A percentile compares a stretch with the other conserved stretches of the same genome.
Conservation (phyloP, 2,888 invertebrate genomes). For the Pediacus dermestoides region DNA sequence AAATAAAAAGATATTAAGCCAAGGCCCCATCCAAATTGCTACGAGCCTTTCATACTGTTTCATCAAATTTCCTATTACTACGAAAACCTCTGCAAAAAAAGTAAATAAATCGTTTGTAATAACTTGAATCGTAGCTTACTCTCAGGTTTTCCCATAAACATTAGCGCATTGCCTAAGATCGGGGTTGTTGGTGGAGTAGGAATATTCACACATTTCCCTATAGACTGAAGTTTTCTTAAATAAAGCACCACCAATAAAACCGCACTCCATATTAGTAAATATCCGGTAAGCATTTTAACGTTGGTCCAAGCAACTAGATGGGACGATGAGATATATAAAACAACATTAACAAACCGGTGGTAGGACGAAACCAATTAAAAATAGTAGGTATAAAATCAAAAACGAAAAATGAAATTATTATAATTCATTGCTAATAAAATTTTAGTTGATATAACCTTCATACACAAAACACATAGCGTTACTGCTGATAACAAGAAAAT, state of each 20-base stretch:
- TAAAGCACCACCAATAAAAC: not conserved
- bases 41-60: slow-evolving; percentile 21
- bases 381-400: no score
- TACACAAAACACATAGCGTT: no score
- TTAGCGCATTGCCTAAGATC: slow-evolving; percentile 3
- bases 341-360: no score
- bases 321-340: no score
- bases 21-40: slow-evolving; percentile 30
- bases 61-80: slow-evolving; percentile 11
- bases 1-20: slow-evolving; percentile 25
- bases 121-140: slow-evolving; percentile 6
- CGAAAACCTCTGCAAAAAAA: slow-evolving; percentile 16
- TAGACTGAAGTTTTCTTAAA: not conserved
- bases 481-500: no score
- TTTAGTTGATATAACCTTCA: no score
- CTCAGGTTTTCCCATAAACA: slow-evolving; percentile 8
- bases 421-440: no score
- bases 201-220: slow-evolving; percentile 1
- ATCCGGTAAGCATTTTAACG: not conserved
- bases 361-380: no score
- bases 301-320: no score
- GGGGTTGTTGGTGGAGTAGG: slow-evolving; percentile 6
- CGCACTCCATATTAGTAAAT: not conserved
- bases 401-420: no score
- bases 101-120: not conserved